phyloP scores from a whole-genome alignment of 2,797 vertebrate genomes.

The Melanotaenia nigrans region DNA sequence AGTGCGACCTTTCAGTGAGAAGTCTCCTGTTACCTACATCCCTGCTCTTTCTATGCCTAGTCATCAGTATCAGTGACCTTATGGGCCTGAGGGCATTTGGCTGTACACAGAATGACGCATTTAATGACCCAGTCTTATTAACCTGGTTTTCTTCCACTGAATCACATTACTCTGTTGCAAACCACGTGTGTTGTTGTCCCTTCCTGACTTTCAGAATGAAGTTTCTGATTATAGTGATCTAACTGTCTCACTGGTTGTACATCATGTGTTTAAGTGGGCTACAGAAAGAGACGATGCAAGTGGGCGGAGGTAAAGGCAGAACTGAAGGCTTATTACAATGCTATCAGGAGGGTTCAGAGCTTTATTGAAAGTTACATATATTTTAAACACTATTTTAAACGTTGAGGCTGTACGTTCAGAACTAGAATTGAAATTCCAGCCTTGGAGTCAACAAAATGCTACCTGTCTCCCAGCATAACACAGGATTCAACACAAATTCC shows the following conservation, averaged over 20 bases:
- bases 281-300: conserved; percentile 2
- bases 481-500: no score
- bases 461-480: no score
- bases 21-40: not conserved
- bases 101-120: conserved; percentile 26
- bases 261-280: conserved; percentile 26
- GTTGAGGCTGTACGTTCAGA: not conserved
- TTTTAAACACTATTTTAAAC: not conserved
- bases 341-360: not conserved
- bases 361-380: not conserved
- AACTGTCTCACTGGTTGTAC: conserved; percentile 23
- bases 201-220: conserved; percentile 28
- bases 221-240: conserved; percentile 52
- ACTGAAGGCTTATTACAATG: not conserved
- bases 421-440: no score
- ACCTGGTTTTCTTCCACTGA: conserved; percentile 35
- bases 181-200: not conserved
- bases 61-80: conserved; percentile 30
- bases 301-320: not conserved
- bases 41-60: not conserved
- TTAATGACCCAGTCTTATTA: conserved; percentile 13
- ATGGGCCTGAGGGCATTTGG: conserved; percentile 8
- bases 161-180: conserved; percentile 41
- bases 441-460: no score
- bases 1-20: not conserved